Evolutionary conservation across 2,797 vertebrate species (phyloP), one percentile per base, ranked within the genome.

Genomic region (Notoglanidium macrostoma): DNA sequence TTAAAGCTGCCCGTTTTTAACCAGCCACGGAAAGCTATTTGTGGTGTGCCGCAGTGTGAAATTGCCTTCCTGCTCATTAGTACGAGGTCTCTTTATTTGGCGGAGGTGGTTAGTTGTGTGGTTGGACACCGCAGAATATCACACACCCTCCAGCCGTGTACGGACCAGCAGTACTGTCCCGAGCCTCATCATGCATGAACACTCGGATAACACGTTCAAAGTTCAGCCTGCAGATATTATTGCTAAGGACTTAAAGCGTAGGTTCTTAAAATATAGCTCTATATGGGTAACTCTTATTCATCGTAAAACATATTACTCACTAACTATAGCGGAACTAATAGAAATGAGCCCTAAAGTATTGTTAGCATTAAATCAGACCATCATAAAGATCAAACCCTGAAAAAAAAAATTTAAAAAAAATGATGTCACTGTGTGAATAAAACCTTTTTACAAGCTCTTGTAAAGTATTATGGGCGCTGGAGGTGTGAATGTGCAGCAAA

Each of bases 11-110:
- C 86, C 35, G 46, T 87, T 86, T 84, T 84, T 86, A 88, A 87
- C 82, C 86, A 77, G 88, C 79, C 78, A 83, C 32, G 54, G 57
- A 73, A 87, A 86, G 83, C 77, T 91, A 90, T 91, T 86, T 90
- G 78, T 83, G 85, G 85, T 81, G 88, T 61, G 85, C 80, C 51
- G 57, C 29, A 7, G 46, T 85, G 83, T 87, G 88, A 89, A 91
- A 89, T 86, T 82, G 83, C 67, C 86, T 86, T 83, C 65, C 77
- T 72, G 87, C 77, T 87, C 87, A 90, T 91, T 91, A 90, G 85
- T 86, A 85, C 19, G 73, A 83, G 67, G 86, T 78, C 84, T 91
- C 88, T 90, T 90, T 90, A 88, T 91, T 86, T 85, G 81, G 61
- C 61, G 57, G 83, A 89, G 86, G 88, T 86, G 86, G 87, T 91